phyloP scores from a whole-genome alignment of 2,888 invertebrate species.

The Hydroisotoma schaefferi region DNA sequence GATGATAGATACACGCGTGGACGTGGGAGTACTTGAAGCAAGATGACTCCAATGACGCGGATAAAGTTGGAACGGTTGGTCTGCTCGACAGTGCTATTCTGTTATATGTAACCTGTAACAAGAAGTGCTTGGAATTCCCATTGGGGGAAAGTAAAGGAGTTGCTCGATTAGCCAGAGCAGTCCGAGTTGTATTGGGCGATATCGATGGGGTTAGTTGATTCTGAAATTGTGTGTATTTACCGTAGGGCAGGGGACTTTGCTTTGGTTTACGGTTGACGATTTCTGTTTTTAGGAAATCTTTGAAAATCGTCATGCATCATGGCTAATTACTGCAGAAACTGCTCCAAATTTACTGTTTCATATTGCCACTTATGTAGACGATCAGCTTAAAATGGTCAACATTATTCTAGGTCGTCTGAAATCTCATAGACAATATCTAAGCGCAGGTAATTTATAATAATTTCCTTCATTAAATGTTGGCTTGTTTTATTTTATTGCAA shows the following conservation, averaged over 20 bases:
- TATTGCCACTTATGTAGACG: conserved; percentile 26
- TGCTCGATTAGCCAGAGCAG: conserved; percentile 20
- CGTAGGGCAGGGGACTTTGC: no score
- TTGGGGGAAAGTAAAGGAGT: conserved; percentile 17
- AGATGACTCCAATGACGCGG: neutral
- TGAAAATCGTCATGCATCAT: neutral
- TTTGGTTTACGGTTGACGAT: no score
- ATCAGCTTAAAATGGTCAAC: conserved; percentile 15
- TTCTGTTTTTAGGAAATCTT: neutral
- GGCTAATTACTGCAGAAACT: conserved; percentile 34
- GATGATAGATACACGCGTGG: conserved; percentile 19
- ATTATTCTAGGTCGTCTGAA: conserved; percentile 27
- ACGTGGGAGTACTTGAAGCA: conserved; percentile 19
- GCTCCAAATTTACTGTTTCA: conserved; percentile 21
- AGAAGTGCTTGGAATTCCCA: conserved; percentile 14
- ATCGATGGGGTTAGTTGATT: conserved; percentile 21
- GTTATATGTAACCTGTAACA: conserved; percentile 16
- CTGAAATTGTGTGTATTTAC: neutral
- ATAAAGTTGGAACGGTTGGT: neutral
- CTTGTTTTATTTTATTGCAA: neutral
- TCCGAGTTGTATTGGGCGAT: conserved; percentile 19
- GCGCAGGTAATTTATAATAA: neutral
- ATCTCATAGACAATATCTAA: conserved; percentile 14
- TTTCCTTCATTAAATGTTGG: neutral
- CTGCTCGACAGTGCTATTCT: conserved; percentile 13